Conservation (phyloP, 2,888 invertebrate species). For the Colostygia pectinataria region DNA sequence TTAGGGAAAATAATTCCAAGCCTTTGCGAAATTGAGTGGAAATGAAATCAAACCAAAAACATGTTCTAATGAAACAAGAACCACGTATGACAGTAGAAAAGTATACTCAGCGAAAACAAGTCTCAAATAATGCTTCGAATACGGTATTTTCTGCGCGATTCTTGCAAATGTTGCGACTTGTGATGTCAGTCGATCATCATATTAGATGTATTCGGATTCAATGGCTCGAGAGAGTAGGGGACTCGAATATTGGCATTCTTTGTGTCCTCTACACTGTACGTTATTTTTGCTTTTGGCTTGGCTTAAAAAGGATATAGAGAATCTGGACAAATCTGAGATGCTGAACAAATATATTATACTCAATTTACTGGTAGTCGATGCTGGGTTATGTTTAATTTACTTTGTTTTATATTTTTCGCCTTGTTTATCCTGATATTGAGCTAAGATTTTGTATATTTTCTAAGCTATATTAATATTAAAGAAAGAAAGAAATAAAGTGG, state of each 20-base stretch:
- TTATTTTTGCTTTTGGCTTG: conserved; percentile 21
- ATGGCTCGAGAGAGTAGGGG: conserved; percentile 37
- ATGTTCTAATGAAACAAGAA: conserved; percentile 3
- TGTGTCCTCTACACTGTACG: conserved; percentile 21
- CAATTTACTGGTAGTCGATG: neutral
- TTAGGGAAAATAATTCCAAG: no score
- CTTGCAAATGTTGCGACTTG: conserved; percentile 25
- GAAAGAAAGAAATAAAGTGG: no score
- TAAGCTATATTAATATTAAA: no score
- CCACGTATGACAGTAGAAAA: conserved; percentile 3
- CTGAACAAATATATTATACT: conserved; percentile 5
- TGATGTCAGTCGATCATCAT: conserved; percentile 35
- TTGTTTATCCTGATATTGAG: no score
- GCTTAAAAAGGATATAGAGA: conserved; percentile 6
- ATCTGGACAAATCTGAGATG: conserved; percentile 7
- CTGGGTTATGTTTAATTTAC: no score
- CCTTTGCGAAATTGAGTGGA: no score
- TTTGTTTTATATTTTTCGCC: no score
- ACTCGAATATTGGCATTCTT: conserved; percentile 37
- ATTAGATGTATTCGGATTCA: conserved; percentile 47
- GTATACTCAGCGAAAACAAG: conserved; percentile 18
- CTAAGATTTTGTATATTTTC: no score
- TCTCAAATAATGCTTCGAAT: conserved; percentile 17
- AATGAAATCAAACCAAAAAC: neutral
- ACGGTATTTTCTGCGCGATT: conserved; percentile 17